A percentile compares a stretch with the other conserved stretches of the same genome.
phyloP scores from a whole-genome alignment of 2,113 vertebrate genomes.

The Coregonus clupeaformis region DNA sequence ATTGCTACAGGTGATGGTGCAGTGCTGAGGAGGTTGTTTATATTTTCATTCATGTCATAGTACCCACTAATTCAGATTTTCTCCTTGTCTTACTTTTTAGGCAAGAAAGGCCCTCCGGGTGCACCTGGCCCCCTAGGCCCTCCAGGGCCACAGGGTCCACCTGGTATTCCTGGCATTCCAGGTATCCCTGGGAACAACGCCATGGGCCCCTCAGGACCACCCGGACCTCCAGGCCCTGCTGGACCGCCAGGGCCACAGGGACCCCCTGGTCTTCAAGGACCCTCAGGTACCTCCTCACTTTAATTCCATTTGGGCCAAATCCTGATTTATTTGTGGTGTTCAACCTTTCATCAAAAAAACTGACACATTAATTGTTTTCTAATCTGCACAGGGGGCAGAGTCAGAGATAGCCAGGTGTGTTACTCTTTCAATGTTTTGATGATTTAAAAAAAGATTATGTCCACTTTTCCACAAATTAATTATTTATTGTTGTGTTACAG shows the following conservation, averaged over 20 bases:
- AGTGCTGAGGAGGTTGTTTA: too few species aligned
- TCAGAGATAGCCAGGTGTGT: slow-evolving; percentile 79
- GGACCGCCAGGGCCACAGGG: slow-evolving; percentile 58
- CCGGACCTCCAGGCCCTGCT: slow-evolving; percentile 49
- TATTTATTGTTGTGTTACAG: slow-evolving; percentile 56
- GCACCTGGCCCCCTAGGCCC: slow-evolving; percentile 69
- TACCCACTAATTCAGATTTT: slow-evolving; percentile 4
- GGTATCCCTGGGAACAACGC: slow-evolving; percentile 79
- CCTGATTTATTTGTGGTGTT: background rate
- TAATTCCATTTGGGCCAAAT: background rate
- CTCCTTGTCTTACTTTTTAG: slow-evolving; percentile 58
- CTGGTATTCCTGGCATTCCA: slow-evolving; percentile 83
- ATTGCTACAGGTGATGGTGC: too few species aligned
- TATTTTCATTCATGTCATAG: too few species aligned
- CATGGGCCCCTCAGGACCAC: slow-evolving; percentile 72
- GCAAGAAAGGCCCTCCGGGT: slow-evolving; percentile 85
- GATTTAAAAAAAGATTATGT: too few species aligned
- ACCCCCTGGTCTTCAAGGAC: slow-evolving; percentile 47
- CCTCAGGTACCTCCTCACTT: slow-evolving; percentile 34
- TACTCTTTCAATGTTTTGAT: background rate
- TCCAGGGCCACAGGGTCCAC: slow-evolving; percentile 80
- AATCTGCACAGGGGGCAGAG: slow-evolving; percentile 70
- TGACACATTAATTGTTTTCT: background rate
- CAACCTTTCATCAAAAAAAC: background rate
- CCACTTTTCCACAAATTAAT: background rate